A percentile compares a stretch with the other conserved stretches of the same genome.
Evolutionary conservation across 1,140 invertebrate genomes (phyloP).

Genomic region (Magallana angulata): DNA sequence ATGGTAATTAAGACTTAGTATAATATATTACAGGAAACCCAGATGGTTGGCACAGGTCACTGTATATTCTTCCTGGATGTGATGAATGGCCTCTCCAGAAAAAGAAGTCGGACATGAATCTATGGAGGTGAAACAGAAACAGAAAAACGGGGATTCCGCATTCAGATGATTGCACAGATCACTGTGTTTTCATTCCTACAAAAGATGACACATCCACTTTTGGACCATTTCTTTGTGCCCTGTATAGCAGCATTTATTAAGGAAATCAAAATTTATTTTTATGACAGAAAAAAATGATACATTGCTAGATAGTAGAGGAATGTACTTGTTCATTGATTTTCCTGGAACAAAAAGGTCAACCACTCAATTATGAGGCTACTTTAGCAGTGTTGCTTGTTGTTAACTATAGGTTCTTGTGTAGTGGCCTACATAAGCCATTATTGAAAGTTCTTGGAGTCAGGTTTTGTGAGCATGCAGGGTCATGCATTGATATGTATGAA

Average conservation of each 20-base stretch:
- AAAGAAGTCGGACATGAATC: not conserved
- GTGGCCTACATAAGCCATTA: no score
- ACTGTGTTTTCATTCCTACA: slow-evolving; percentile 31
- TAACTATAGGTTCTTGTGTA: no score
- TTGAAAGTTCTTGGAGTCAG: no score
- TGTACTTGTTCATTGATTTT: no score
- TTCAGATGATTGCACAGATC: not conserved
- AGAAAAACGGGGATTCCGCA: not conserved
- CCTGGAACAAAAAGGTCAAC: no score
- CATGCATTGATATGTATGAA: no score
- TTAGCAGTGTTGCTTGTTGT: no score
- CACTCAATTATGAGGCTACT: no score
- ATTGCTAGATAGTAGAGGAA: no score
- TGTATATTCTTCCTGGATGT: slow-evolving; percentile 26
- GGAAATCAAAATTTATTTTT: slow-evolving; percentile 24
- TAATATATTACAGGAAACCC: slow-evolving; percentile 16
- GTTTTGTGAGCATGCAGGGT: no score
- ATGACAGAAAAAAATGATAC: slow-evolving; percentile 32
- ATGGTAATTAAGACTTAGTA: no score
- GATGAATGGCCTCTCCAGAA: not conserved
- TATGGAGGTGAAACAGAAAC: not conserved
- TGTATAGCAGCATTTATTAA: slow-evolving; percentile 7
- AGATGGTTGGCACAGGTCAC: slow-evolving; percentile 12
- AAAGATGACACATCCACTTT: not conserved
- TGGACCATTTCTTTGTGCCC: slow-evolving; percentile 31